Base-by-base conservation (phyloP, 1,140 invertebrate species). In the Himalopsyche phryganea region DNA sequence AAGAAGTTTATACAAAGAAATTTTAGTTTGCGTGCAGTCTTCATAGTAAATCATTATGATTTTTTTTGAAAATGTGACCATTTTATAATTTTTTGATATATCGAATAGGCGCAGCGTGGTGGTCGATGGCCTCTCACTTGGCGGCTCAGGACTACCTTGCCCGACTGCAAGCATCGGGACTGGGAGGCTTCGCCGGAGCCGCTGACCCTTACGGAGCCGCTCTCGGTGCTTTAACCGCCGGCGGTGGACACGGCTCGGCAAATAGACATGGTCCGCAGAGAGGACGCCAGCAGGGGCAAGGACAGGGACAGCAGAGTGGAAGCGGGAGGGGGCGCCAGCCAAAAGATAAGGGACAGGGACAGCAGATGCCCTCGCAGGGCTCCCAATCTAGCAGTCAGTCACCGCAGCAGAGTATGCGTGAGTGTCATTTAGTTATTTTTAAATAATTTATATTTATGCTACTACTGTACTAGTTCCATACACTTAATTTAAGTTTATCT, bases 141-240 rank as follows among this genome's bases (percentile, higher is more conserved):
- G 89, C 89, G 11, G 88, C 89, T 3, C 90, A 91, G 69, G 90
- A 92, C 68, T 92, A 92, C 74, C 80, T 92, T 32, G 87, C 86
- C 17, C 80, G 89, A 53, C 72, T 92, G 49, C 89, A 91, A 71
- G 88, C 87, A 1, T 85, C 87, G 15, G 87, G 87, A 3, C 70
- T 89, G 17, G 83, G 85, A 42, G 83, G 82, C 58, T 85, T 85
- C 67, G 82, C 85, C 1, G 71, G 66, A 0, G 80, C 81, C 58
- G 72, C 65, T 0, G 80, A 81, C 63, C 76, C 78, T 0, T 82
- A 80, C 46, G 73, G 78, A 18, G 78, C 81, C 3, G 59, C 77
- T 71, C 50, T 82, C 63, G 52, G 78, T 66, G 13, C 68, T 74
- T 0, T 74, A 70, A 28, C 23, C 23, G 23, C 4, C 3, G 23